Base-by-base conservation (phyloP, 64 coral and sea anemone genomes). In the Stichodactyla helianthus region DNA sequence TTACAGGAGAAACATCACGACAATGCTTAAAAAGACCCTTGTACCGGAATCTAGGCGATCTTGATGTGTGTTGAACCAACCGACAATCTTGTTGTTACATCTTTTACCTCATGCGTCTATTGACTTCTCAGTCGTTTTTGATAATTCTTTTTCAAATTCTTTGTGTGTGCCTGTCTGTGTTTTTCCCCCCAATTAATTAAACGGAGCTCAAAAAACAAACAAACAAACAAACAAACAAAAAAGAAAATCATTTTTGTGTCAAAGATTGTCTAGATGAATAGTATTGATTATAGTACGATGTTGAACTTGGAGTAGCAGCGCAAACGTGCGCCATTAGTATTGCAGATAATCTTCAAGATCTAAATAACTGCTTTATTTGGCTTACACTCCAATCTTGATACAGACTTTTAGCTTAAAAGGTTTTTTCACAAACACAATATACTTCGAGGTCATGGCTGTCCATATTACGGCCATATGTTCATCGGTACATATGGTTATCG, bases 401-500 rank as follows among this genome's bases (percentile, higher is more conserved):
- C 25, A 26, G 8, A 9, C 25, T 74, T 74, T 74, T 74, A 31
- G 26, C 25, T 74, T 74, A 74, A 74, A 74, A 74, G 25, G 22
- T 31, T 74, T 74, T 26, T 74, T 26, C 12, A 74, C 62, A 65
- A 65, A 65, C 12, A 65, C 62, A 65, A 15, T 68, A 20, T 20
- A 17, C n/a, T 20, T 17, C 25, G 10, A 74, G 68, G 68, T 74
- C n/a, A 74, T 5, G 0, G n/a, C n/a, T 20, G 19, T 22, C 63
- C 63, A 68, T 74, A 14, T 31, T 74, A 27, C 27, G 68, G 68
- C 68, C 68, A 74, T 74, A 74, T 74, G 68, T 74, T 74, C 18
- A 65, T 22, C 19, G 20, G 68, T 74, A 3, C 10, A 14, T 12
- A 31, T 74, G 68, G 27, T 74, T 13, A 11, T 74, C 68, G 4